Evolutionary conservation across 2,797 vertebrate genomes (phyloP), one percentile per base, ranked within the genome.

Genomic region (Neosilurus hyrtlii): DNA sequence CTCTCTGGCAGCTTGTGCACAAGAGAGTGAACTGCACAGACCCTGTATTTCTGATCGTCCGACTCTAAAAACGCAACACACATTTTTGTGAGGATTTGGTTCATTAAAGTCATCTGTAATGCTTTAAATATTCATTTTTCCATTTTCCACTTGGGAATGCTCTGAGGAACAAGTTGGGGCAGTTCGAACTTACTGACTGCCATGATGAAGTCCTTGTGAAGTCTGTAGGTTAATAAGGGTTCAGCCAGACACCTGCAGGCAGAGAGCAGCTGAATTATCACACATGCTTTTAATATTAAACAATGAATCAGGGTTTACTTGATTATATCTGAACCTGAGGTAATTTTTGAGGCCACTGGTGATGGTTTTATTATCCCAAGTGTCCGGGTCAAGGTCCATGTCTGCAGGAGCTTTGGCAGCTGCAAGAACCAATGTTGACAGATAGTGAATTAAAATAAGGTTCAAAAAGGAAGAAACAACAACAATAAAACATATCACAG

Each of bases 291-390:
- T 3, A 63, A 74, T 83, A 65, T 61, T 5, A 59, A 4, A 3
- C 59, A 49, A 8, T 43, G 16, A 84, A 71, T 37, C 12, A 7
- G 14, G 7, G 22, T 75, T 67, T 26, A 12, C n/a, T 56, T 2
- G 3, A 74, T 9, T 74, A 54, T 59, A 43, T 61, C 59, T 87
- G 88, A 86, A 96, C 98, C 98, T 97, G 93, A 99, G 96, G 94
- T 99, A 99, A 94, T 98, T 97, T 94, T 99, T 99, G 12, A 99
- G 94, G 54, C 97, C 98, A 0, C 98, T 99, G 57, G 98, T 99
- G 89, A 99, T 97, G 56, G 98, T 99, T 92, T 99, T 99, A 91
- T 97, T 99, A 94, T 99, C 98, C 97, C 97, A 99, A 74, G 95
- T 87, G 75, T 99, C 96, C 88, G 96, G 92, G 86, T 99, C 96